These are phyloP conservation scores for Trichonephila clavata DNA, from an alignment of 1,140 invertebrate species.

Conservation along the genomic window DNA sequence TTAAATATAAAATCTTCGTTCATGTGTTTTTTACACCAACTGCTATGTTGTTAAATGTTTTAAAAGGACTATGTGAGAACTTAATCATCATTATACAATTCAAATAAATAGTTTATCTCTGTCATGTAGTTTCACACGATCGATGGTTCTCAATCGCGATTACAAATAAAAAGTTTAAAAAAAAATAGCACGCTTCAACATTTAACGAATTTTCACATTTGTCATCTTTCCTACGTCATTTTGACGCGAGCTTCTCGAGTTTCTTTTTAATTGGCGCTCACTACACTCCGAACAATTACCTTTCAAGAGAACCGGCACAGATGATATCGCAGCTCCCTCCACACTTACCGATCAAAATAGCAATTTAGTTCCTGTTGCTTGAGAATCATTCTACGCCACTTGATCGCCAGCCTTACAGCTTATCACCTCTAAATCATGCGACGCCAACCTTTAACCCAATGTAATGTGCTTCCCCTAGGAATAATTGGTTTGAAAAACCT, in stretches of 20 bases:
- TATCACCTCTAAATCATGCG: constrained; percentile 43
- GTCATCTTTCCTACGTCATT: neutral
- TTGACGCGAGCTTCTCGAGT: constrained; percentile 20
- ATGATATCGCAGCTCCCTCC: constrained; percentile 46
- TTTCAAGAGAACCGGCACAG: constrained; percentile 40
- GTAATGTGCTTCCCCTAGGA: constrained; percentile 22
- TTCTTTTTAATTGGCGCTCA: constrained; percentile 45
- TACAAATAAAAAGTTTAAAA: neutral
- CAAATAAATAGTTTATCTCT: neutral
- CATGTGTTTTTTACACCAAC: no score
- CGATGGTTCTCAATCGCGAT: neutral
- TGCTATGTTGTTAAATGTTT: neutral
- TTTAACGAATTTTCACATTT: constrained; percentile 11
- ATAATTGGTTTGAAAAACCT: constrained; percentile 50
- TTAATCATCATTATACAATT: neutral
- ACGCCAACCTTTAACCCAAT: constrained; percentile 60
- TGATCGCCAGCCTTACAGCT: constrained; percentile 23
- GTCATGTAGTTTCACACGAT: neutral
- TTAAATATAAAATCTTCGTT: no score
- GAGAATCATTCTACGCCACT: neutral
- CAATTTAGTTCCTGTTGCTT: constrained; percentile 42
- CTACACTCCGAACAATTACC: constrained; percentile 25
- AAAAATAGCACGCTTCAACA: neutral
- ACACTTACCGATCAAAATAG: constrained; percentile 48
- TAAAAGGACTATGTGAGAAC: neutral